Evolutionary conservation across 53 echinoderm and acorn worm species (phyloP), one percentile per base, ranked within the genome.

Genomic region (Echinometra lucunter): DNA sequence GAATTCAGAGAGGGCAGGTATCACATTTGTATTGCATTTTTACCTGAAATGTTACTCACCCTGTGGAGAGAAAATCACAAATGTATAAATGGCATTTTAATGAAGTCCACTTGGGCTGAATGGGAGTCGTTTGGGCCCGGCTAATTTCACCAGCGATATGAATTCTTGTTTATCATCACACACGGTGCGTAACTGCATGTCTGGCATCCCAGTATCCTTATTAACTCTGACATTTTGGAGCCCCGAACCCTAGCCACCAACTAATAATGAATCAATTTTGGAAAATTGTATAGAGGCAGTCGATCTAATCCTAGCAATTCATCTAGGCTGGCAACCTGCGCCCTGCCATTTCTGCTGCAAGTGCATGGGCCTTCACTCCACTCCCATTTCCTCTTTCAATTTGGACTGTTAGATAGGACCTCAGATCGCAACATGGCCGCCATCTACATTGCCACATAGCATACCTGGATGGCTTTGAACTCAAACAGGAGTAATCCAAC

Each of bases 211-310:
- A 10, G 89, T 89, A 19, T 60, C 89, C 58, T 89, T 69, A 91
- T 91, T 91, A 91, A 69, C 91, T 75, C 92, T 92, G 92, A 92
- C 92, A 92, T 92, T 92, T 92, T 34, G 49, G 74, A 78, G 75
- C 92, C 78, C 78, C 55, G 55, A 78, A 55, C 92, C 75, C 92
- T 32, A 75, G 92, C 92, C 92, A 92, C 92, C 92, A 78, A 92
- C 92, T 92, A 92, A 92, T 92, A 92, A 92, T 92, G 92, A 92
- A 92, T 92, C 92, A 92, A 92, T 92, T 92, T 92, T 57, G 37
- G 49, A 78, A 92, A 92, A 92, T 92, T 92, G 92, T 92, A 56
- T 92, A 44, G 75, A 74, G 92, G 78, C 18, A 75, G 92, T 78
- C 44, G 56, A 92, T 53, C 92, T 92, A 92, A 92, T 92, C 92